Evolutionary conservation across 2,888 invertebrate species (phyloP).

Genomic region (Conops quadrifasciatus): DNA sequence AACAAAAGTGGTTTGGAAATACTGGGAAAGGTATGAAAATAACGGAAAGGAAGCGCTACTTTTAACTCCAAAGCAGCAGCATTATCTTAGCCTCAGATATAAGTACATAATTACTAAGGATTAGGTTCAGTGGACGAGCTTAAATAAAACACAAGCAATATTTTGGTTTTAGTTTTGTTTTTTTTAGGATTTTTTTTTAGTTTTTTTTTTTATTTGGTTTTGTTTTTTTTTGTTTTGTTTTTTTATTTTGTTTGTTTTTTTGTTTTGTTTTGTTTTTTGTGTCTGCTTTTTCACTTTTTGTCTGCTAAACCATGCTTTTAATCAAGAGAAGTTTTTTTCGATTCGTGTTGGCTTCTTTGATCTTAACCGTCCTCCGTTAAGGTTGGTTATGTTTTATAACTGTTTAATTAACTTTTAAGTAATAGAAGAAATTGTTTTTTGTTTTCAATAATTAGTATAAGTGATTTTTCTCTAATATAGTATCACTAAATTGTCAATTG

Average conservation of each 20-base stretch:
- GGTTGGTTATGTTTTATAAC: conserved; percentile 9
- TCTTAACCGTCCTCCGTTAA: no score
- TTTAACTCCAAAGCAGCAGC: no score
- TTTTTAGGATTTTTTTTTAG: not conserved
- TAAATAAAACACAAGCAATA: conserved; percentile 32
- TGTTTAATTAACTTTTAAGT: conserved; percentile 5
- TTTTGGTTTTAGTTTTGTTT: not conserved
- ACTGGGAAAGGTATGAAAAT: no score
- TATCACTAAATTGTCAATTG: conserved; percentile 11
- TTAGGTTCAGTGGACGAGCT: conserved; percentile 15
- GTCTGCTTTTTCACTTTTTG: not conserved
- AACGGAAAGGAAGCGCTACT: no score
- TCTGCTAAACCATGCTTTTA: not conserved
- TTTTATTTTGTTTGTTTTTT: conserved; percentile 3
- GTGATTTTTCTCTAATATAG: conserved; percentile 12
- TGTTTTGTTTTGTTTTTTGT: conserved; percentile 3
- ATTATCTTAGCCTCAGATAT: no score
- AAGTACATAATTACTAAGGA: no score
- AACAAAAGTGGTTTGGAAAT: no score
- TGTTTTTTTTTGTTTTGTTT: not conserved
- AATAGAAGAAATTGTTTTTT: not conserved
- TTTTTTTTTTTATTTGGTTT: not conserved
- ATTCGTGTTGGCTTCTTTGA: no score
- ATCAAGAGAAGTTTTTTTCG: no score
- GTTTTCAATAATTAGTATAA: conserved; percentile 1